These are phyloP conservation scores for Acleris literana DNA, from an alignment of 2,888 invertebrate species.

Conservation along the genomic window DNA sequence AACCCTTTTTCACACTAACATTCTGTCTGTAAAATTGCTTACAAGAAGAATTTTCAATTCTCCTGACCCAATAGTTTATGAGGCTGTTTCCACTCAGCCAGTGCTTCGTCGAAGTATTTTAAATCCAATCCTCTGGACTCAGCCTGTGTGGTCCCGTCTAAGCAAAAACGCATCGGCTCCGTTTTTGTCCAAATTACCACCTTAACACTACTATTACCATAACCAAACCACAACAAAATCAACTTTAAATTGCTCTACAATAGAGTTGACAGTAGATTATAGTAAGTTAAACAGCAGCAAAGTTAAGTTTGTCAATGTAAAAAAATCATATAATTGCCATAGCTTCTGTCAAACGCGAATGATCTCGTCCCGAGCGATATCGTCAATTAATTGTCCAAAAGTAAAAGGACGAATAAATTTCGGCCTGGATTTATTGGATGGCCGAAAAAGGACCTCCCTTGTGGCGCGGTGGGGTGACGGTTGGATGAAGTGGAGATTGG, in stretches of 20 bases:
- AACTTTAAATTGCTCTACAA: slow-evolving; percentile 1
- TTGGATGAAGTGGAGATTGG: slow-evolving; percentile 33
- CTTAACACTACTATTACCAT: slow-evolving; percentile 40
- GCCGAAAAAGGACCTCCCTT: slow-evolving; percentile 63
- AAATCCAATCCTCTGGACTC: slow-evolving; percentile 6
- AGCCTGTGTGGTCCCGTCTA: slow-evolving; percentile 65
- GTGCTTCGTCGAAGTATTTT: slow-evolving; percentile 20
- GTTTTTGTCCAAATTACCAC: slow-evolving; percentile 63
- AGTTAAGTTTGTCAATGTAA: slow-evolving; percentile 37
- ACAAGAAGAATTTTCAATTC: too few relatives aligned
- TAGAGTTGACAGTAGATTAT: not conserved
- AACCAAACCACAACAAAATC: slow-evolving; percentile 9
- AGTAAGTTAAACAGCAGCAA: slow-evolving; percentile 7
- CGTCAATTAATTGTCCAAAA: slow-evolving; percentile 67
- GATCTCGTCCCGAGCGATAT: slow-evolving; percentile 73
- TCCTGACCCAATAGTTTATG: too few relatives aligned
- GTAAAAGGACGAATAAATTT: slow-evolving; percentile 59
- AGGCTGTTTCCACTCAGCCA: not conserved
- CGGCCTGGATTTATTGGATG: slow-evolving; percentile 43
- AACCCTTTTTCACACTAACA: too few relatives aligned
- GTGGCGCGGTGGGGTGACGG: slow-evolving; percentile 61
- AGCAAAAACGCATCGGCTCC: slow-evolving; percentile 66
- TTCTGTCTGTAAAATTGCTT: too few relatives aligned
- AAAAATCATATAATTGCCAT: slow-evolving; percentile 60
- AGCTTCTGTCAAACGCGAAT: slow-evolving; percentile 73